Evolutionary conservation across 1,140 invertebrate genomes (phyloP).

Genomic region (Trigoniulus corallinus): DNA sequence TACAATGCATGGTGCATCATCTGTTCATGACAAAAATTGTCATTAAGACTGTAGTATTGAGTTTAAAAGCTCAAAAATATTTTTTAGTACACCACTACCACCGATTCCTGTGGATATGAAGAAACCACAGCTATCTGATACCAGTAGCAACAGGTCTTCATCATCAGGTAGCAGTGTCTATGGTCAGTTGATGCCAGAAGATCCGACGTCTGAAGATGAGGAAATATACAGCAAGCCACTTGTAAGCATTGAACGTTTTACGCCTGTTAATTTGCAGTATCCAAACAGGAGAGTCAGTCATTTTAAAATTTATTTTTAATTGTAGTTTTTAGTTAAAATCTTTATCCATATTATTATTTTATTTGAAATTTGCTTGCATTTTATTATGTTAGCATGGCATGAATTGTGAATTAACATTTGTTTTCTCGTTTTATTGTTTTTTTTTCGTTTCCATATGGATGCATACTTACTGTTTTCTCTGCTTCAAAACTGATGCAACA

Average conservation of each 20-base stretch:
- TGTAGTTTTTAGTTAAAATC: too few species aligned
- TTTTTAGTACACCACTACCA: slow-evolving; percentile 45
- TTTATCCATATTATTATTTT: too few species aligned
- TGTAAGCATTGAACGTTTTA: slow-evolving; percentile 13
- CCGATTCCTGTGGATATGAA: slow-evolving; percentile 41
- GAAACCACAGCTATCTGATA: slow-evolving; percentile 16
- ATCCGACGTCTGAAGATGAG: slow-evolving; percentile 34
- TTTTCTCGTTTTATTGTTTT: background rate
- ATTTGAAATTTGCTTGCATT: too few species aligned
- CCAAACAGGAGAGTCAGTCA: too few species aligned
- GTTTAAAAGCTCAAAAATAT: too few species aligned
- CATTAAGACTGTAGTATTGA: too few species aligned
- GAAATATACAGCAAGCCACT: slow-evolving; percentile 45
- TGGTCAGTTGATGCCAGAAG: slow-evolving; percentile 24
- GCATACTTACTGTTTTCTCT: too few species aligned
- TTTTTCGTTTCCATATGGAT: background rate
- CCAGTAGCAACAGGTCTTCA: slow-evolving; percentile 27
- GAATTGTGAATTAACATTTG: background rate
- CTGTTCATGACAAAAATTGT: too few species aligned
- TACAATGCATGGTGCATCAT: too few species aligned
- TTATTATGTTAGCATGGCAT: background rate
- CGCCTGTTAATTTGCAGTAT: background rate
- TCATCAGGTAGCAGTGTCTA: slow-evolving; percentile 26
- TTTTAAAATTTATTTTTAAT: too few species aligned
- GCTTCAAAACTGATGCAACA: too few species aligned